Evolutionary conservation across 2,797 vertebrate species (phyloP).

Genomic region (Urocyon cinereoargenteus): DNA sequence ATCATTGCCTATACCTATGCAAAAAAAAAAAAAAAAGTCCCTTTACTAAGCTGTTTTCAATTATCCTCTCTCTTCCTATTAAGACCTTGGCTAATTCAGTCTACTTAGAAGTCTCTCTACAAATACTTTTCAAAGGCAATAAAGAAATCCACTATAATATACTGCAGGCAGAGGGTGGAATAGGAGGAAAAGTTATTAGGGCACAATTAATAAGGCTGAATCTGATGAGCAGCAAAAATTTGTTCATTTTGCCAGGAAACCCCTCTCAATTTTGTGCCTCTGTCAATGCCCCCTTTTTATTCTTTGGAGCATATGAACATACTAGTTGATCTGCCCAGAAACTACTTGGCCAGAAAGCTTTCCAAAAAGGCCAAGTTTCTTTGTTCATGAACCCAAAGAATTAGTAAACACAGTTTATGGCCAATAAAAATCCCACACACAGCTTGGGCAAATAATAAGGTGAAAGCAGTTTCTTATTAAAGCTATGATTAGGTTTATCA

Average conservation of each 20-base stretch:
- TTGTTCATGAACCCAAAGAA: slow-evolving; percentile 41
- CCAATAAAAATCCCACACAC: slow-evolving; percentile 44
- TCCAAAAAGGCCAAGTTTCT: not conserved
- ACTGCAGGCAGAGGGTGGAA: not conserved
- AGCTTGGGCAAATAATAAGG: slow-evolving; percentile 55
- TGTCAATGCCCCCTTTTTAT: not conserved
- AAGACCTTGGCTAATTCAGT: not conserved
- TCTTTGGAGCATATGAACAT: not conserved
- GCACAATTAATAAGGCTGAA: not conserved
- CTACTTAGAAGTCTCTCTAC: not conserved
- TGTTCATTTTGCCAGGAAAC: not conserved
- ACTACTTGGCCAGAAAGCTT: not conserved
- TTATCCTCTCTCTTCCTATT: not conserved
- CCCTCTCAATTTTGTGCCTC: not conserved
- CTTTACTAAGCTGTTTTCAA: not conserved
- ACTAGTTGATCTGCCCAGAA: slow-evolving; percentile 23
- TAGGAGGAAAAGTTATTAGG: not conserved
- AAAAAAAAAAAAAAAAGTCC: not conserved
- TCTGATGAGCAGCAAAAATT: not conserved
- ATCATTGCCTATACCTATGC: not conserved
- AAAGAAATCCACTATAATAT: slow-evolving; percentile 17
- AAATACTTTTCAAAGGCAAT: not conserved
- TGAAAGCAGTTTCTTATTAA: slow-evolving; percentile 68
- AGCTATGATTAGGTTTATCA: slow-evolving; percentile 66
- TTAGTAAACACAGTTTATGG: slow-evolving; percentile 41